phyloP scores from a whole-genome alignment of 2,888 invertebrate genomes.

The Ormyrus nitidulus region DNA sequence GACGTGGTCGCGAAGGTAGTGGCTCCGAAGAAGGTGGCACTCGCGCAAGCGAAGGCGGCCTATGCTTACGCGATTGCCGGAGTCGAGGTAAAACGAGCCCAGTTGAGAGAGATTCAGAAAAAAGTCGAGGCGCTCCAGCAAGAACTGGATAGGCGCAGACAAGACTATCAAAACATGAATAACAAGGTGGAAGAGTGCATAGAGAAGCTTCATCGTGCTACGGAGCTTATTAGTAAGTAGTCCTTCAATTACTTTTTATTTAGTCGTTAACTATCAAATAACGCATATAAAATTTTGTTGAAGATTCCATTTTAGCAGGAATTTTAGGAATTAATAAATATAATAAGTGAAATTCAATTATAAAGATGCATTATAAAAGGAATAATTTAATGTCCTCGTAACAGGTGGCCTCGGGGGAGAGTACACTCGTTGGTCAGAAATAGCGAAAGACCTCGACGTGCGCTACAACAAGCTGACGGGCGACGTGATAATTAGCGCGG shows the following conservation, averaged over 20 bases:
- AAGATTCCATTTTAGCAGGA: no score
- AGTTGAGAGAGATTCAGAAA: constrained; percentile 82
- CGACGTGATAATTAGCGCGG: constrained; percentile 91
- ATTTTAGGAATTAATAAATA: no score
- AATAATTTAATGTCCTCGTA: no score
- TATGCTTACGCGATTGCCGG: constrained; percentile 86
- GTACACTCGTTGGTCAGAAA: constrained; percentile 90
- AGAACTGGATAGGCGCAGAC: constrained; percentile 81
- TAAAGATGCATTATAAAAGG: no score
- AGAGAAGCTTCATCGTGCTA: constrained; percentile 91
- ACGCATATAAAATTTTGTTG: no score
- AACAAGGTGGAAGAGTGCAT: constrained; percentile 92
- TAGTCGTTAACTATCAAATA: not conserved
- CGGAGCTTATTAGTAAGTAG: constrained; percentile 86
- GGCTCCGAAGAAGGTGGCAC: constrained; percentile 93
- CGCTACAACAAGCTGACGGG: constrained; percentile 85
- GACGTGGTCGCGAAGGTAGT: constrained; percentile 94
- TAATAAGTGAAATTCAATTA: no score
- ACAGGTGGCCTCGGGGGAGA: constrained; percentile 89
- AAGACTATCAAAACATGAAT: constrained; percentile 84
- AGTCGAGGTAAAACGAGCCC: constrained; percentile 86
- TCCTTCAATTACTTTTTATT: not conserved
- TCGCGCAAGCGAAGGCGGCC: constrained; percentile 90
- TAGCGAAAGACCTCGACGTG: constrained; percentile 83
- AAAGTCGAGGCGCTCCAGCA: constrained; percentile 85